Conservation (phyloP, 2,113 vertebrate species). For the Zapornia atra region DNA sequence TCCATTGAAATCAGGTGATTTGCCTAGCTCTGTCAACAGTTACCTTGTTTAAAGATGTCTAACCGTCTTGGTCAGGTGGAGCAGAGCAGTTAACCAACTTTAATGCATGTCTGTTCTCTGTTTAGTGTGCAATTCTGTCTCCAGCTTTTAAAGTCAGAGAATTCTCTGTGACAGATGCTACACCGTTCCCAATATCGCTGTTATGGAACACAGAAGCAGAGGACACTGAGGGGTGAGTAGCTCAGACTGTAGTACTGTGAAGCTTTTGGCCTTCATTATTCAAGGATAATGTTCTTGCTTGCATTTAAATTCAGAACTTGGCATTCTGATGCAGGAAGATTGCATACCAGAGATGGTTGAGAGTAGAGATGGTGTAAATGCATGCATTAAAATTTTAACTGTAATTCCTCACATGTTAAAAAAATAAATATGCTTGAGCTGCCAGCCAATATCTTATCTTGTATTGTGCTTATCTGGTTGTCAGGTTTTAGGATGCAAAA, state of each 20-base stretch:
- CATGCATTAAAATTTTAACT: background rate
- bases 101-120: background rate
- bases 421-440: background rate
- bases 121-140: conserved; percentile 84
- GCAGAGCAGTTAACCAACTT: background rate
- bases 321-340: background rate
- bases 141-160: conserved; percentile 85
- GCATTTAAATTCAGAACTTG: background rate
- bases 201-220: conserved; percentile 81
- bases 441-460: background rate
- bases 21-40: background rate
- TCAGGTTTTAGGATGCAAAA: background rate
- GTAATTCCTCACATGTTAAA: background rate
- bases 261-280: background rate
- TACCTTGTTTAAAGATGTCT: background rate
- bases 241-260: background rate
- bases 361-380: background rate
- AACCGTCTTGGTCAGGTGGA: background rate
- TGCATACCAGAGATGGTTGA: background rate
- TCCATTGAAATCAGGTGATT: background rate
- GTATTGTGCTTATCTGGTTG: background rate
- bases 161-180: conserved; percentile 82
- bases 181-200: conserved; percentile 81
- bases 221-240: conserved; percentile 79
- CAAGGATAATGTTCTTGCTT: background rate